phyloP scores from a whole-genome alignment of 2,113 vertebrate species.

The Ardeotis arabs region DNA sequence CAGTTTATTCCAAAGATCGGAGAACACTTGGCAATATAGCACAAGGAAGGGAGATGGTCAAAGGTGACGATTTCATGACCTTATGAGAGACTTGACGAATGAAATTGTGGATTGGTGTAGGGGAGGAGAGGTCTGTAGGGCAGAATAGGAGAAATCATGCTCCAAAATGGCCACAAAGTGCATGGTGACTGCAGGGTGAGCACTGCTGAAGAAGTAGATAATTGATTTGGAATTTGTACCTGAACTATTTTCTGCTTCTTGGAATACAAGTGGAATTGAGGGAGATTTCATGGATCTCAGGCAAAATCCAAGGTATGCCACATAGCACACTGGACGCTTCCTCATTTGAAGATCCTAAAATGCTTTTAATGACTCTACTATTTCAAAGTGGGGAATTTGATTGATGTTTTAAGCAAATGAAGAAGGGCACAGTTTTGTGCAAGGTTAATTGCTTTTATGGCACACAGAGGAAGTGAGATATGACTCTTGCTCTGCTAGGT shows the following conservation, averaged over 20 bases:
- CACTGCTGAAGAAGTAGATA: background rate
- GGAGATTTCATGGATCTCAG: background rate
- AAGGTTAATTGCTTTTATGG: conserved; percentile 10
- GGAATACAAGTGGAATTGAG: background rate
- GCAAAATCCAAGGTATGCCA: background rate
- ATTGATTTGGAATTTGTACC: background rate
- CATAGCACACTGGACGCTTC: background rate
- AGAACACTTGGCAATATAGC: background rate
- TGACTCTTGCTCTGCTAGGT: background rate
- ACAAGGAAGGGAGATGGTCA: background rate
- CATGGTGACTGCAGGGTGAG: background rate
- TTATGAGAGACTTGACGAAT: background rate
- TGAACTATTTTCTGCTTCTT: background rate
- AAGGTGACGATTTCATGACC: background rate
- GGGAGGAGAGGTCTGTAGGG: background rate
- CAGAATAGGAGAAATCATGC: background rate
- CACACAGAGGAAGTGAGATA: background rate
- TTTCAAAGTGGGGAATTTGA: background rate
- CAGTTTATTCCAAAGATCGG: background rate
- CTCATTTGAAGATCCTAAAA: background rate
- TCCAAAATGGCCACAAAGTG: background rate
- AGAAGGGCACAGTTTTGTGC: background rate
- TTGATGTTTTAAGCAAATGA: background rate
- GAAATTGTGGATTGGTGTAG: background rate
- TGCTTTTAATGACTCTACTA: background rate